phyloP scores from a whole-genome alignment of 64 coral and sea anemone species.

The Montipora capricornis region DNA sequence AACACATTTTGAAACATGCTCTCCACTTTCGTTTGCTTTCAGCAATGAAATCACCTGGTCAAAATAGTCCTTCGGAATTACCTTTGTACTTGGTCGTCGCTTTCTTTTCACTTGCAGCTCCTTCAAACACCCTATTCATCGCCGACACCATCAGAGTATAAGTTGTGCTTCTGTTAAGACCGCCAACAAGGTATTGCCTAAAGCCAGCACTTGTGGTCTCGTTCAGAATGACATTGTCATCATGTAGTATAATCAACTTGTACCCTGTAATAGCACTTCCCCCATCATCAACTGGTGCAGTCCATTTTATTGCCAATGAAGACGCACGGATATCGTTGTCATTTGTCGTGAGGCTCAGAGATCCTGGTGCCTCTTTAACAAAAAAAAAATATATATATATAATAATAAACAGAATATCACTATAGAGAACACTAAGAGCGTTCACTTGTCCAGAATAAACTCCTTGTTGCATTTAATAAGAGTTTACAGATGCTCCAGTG shows the following conservation, averaged over 20 bases:
- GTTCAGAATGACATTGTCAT: background rate
- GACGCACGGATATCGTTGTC: background rate
- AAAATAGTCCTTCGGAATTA: background rate
- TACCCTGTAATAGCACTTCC: constrained; percentile 11
- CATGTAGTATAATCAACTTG: background rate
- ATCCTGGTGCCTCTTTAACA: background rate
- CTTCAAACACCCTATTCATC: background rate
- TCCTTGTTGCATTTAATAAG: no score
- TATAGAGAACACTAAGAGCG: no score
- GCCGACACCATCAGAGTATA: background rate
- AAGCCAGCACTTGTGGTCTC: background rate
- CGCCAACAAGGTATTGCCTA: background rate
- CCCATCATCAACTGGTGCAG: background rate
- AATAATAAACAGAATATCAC: no score
- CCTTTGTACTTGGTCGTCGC: background rate
- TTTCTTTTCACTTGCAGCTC: background rate
- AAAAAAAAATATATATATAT: background rate
- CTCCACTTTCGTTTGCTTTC: no score
- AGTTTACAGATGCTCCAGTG: no score
- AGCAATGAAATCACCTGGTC: no score
- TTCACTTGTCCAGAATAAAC: no score
- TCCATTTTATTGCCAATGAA: background rate
- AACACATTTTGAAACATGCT: no score
- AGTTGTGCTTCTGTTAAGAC: background rate
- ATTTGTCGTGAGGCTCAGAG: background rate